Evolutionary conservation across 2,797 vertebrate species (phyloP), one percentile per base, ranked within the genome.

Genomic region (Notolepis coatsorum): DNA sequence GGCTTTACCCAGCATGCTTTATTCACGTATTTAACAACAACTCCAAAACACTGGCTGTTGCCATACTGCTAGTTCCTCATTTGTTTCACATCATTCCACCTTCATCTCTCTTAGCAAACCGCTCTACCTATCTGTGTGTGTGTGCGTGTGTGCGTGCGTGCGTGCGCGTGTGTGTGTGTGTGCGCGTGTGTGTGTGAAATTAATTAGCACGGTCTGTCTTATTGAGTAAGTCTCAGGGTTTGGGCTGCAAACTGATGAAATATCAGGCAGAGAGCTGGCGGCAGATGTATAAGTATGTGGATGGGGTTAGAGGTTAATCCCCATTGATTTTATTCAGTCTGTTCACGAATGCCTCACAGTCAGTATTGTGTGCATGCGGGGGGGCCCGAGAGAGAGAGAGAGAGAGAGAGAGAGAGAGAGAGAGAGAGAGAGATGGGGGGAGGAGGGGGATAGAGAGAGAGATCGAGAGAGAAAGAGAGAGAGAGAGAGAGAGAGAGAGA

Each of bases 201-300:
- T 90, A 93, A 94, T 95, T 93, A 92, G 90, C 80, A 81, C 86
- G 84, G 80, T 87, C 81, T 88, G 80, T 85, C 78, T 91, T 93
- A 93, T 89, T 93, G 92, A 94, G 89, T 91, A 88, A 89, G 86
- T 91, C 91, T 91, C 88, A 87, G 88, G 82, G 80, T 92, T 93
- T 93, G 90, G 91, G 88, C 91, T 63, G 37, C 91, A 93, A 95
- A 92, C 89, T 92, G 92, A 93, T 94, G 90, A 94, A 93, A 94
- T 93, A 94, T 93, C 90, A 61, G 89, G 91, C 90, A 90, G 92
- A 91, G 86, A 73, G 92, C 89, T 89, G 91, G 62, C 89, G 91
- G 92, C 90, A 91, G 88, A 92, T 91, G 89, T 93, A 91, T 94
- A 94, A 94, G 92, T 95, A 93, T 93, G 91, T 94, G 91, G 76